Conservation (phyloP, 2,888 invertebrate genomes). For the Siphlonurus alternatus region DNA sequence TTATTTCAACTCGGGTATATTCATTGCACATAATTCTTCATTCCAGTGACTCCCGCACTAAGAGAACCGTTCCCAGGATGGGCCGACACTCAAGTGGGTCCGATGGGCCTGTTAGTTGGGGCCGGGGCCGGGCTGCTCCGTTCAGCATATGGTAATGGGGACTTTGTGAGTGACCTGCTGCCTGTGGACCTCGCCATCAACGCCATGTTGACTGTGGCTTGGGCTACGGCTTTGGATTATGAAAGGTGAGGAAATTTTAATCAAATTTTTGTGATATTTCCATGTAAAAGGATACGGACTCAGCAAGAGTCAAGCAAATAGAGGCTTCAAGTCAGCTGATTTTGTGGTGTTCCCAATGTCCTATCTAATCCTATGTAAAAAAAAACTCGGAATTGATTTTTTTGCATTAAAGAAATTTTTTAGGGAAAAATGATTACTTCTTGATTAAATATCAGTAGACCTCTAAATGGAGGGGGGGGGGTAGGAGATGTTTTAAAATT, state of each 20-base stretch:
- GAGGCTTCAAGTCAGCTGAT: too few species aligned
- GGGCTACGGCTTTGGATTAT: conserved; percentile 39
- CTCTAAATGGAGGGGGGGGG: too few species aligned
- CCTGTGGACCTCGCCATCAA: conserved; percentile 89
- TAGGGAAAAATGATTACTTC: conserved; percentile 21
- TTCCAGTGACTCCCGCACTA: conserved; percentile 24
- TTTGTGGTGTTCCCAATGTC: too few species aligned
- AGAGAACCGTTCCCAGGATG: conserved; percentile 32
- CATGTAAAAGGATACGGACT: too few species aligned
- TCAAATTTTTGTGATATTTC: neutral
- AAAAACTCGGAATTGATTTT: too few species aligned
- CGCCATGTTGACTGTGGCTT: conserved; percentile 67
- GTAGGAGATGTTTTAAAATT: too few species aligned
- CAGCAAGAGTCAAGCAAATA: too few species aligned
- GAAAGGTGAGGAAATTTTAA: conserved; percentile 26
- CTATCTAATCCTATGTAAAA: too few species aligned
- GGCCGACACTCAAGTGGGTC: conserved; percentile 43
- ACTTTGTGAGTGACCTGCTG: conserved; percentile 67
- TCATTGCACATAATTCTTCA: too few species aligned
- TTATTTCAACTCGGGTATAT: too few species aligned
- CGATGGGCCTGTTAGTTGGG: conserved; percentile 31
- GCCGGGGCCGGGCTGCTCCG: conserved; percentile 36
- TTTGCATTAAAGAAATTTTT: too few species aligned
- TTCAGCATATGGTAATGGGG: conserved; percentile 53
- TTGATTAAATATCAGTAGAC: too few species aligned